phyloP scores from a whole-genome alignment of 2,113 vertebrate species.

The Siniperca knerii region DNA sequence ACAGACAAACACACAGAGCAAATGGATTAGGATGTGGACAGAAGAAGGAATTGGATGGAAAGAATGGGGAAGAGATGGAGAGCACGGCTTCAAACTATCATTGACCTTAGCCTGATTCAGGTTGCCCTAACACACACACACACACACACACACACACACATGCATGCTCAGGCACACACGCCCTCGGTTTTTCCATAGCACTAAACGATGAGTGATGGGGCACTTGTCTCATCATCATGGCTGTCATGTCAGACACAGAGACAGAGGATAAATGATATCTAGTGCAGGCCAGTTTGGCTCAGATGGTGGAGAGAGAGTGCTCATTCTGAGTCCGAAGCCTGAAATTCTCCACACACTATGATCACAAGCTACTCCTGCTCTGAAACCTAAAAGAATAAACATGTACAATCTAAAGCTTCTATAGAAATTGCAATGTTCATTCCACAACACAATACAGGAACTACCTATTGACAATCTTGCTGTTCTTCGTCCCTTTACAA shows the following conservation, averaged over 20 bases:
- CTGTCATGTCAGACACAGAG: constrained; percentile 65
- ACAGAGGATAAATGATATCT: constrained; percentile 65
- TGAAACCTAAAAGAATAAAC: not conserved
- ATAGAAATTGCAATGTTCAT: not conserved
- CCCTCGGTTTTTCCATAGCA: not conserved
- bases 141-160: not conserved
- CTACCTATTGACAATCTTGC: not conserved
- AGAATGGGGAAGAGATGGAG: constrained; percentile 37
- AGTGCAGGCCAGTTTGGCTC: constrained; percentile 45
- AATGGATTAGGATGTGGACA: constrained; percentile 69
- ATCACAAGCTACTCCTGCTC: not conserved
- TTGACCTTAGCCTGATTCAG: constrained; percentile 62
- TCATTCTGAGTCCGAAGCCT: constrained; percentile 5
- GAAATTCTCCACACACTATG: not conserved
- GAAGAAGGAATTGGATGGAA: constrained; percentile 47
- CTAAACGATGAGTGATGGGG: constrained; percentile 68
- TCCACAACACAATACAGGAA: not conserved
- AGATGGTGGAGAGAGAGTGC: constrained; percentile 3
- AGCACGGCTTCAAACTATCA: constrained; percentile 43
- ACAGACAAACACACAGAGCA: constrained; percentile 24
- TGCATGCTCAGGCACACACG: not conserved
- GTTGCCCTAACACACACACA: constrained; percentile 18
- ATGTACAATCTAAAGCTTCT: not conserved
- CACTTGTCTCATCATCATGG: constrained; percentile 71
- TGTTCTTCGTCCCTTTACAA: not conserved